phyloP scores from a whole-genome alignment of 2,113 vertebrate genomes.

The Verasper variegatus region DNA sequence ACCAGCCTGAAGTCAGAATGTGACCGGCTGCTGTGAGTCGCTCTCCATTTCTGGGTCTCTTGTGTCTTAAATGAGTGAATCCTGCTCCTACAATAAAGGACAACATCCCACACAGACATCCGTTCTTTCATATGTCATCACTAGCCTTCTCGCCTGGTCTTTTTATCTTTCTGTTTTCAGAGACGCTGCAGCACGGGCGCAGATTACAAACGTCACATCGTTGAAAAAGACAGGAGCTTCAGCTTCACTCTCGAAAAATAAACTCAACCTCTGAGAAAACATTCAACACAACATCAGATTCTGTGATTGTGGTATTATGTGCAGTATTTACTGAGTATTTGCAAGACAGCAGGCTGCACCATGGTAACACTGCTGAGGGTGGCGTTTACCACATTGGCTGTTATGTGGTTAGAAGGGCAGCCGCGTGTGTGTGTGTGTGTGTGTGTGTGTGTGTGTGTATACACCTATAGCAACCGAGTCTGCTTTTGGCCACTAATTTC shows the following conservation, averaged over 20 bases:
- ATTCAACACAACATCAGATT: too few relatives aligned
- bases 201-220: neutral
- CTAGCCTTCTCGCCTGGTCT: too few relatives aligned
- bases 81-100: neutral
- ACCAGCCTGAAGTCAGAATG: neutral
- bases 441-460: neutral
- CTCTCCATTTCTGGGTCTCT: neutral
- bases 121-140: too few relatives aligned
- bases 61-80: slow-evolving; percentile 14
- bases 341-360: neutral
- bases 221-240: slow-evolving; percentile 2
- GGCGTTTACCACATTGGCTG: too few relatives aligned
- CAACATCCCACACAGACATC: too few relatives aligned
- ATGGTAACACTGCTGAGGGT: neutral
- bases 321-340: too few relatives aligned
- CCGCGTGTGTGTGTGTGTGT: too few relatives aligned
- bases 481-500: slow-evolving; percentile 73
- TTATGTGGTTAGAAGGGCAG: neutral
- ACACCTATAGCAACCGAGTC: slow-evolving; percentile 51
- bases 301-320: too few relatives aligned
- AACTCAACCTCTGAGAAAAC: neutral
- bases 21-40: slow-evolving; percentile 17
- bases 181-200: slow-evolving; percentile 17
- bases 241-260: neutral
- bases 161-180: too few relatives aligned